Base-by-base conservation (phyloP, 35 echinoderm and acorn worm genomes). In the Lytechinus variegatus region DNA sequence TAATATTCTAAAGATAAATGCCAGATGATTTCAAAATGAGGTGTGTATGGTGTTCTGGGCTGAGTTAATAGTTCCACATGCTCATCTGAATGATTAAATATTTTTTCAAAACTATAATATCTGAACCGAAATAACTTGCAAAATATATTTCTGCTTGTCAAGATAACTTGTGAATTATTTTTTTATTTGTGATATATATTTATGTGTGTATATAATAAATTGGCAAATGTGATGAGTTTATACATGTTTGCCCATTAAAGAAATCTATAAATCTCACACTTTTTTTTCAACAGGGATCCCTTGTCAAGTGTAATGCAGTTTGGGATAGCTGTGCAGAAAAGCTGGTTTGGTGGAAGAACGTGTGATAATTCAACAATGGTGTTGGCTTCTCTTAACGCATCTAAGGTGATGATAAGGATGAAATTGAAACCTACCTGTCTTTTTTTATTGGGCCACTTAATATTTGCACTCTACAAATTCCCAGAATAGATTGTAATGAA, bases 321-420 rank as follows among this genome's bases (percentile, higher is more conserved):
- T 57, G 92, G 92, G 54, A 57, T 21, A 57, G 92, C 13, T 9
- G 92, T 93, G 13, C 92, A 93, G 92, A 4, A 57, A 28, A 28
- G 27, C 53, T 93, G 92, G 92, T 93, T 93, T 93, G 92, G 92
- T 54, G 52, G 53, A 27, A 33, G 52, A 28, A 27, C 9, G 3
- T 93, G 92, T 93, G 92, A 93, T 24, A 93, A 93, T 57, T 93
- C 92, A 10, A 93, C 92, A 5, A 11, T 93, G 52, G 54, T 93
- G 4, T 12, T 93, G n/a, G n/a, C 53, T 55, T n/a, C 92, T 28
- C 92, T 93, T 1, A 93, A 93, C 53, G 12, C 92, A 19, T 93
- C 92, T 10, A 93, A 24, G n/a, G 92, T 93, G 57, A 93, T 44
- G 33, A 44, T 44, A 1, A 44, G 33, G 33, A 44, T 44, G 33